Base-by-base conservation (phyloP, 1,140 invertebrate genomes). In the Geopemphigus sp. region DNA sequence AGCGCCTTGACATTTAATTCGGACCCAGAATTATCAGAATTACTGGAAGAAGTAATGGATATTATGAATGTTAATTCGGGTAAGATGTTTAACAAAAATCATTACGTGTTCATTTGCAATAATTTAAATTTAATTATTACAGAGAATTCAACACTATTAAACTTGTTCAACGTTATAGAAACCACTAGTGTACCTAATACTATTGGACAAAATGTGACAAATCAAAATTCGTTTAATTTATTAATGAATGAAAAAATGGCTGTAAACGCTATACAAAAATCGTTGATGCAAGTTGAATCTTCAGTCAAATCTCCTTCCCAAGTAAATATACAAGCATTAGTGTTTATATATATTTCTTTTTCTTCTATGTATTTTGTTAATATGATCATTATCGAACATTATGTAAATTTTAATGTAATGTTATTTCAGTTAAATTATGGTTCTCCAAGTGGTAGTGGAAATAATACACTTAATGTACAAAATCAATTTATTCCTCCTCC, bases 191-290 rank as follows among this genome's bases (percentile, higher is more conserved):
- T n/a, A 4, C 8, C 74, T 5, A 78, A 78, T 78, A 12, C 74
- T 24, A 39, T 78, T 50, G 74, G 61, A 45, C 24, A 63, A 50
- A 66, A 64, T 6, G 29, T 29, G 22, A 39, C 19, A 5, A 56
- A 59, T 24, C 68, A 73, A 26, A 45, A 32, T 80, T 80, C 73
- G 5, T 66, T 50, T 57, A 82, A 39, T 74, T 81, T 39, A 3
- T 45, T 76, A 39, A 81, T 81, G 45, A 83, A 82, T 80, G 93
- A 95, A 83, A 91, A 91, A 84, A 90, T 92, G 86, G 95, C 93
- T 22, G 97, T 97, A 74, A 93, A 92, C 84, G 93, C 91, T 14
- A 98, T 98, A 84, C 93, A 95, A 83, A 91, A 94, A 85, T 93
- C 93, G 84, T 87, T 98, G 80, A 97, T 97, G 94, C 92, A 92